phyloP scores from a whole-genome alignment of 2,113 vertebrate species.

The Salvator merianae region DNA sequence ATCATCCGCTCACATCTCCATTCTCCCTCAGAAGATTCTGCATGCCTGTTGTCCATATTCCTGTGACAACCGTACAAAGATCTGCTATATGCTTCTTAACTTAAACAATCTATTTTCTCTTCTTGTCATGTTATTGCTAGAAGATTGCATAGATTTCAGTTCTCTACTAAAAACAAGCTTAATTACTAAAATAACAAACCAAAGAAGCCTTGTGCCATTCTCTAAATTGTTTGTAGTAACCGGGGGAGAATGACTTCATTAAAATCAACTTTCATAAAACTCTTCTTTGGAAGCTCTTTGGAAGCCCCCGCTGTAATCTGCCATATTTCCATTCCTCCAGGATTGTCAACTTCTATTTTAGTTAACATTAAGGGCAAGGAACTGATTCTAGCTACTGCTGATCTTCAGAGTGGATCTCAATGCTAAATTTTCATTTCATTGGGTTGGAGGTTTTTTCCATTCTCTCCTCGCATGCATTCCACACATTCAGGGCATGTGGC shows the following conservation, averaged over 20 bases:
- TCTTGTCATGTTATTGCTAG: neutral
- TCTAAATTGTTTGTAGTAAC: neutral
- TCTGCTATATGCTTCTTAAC: neutral
- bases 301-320: constrained; percentile 4
- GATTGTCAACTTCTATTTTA: neutral
- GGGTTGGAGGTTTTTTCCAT: no score
- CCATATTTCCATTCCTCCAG: neutral
- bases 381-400: neutral
- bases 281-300: neutral
- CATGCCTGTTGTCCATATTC: neutral
- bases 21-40: neutral
- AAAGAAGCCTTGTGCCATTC: neutral
- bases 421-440: constrained; percentile 16
- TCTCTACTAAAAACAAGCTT: neutral
- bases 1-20: neutral
- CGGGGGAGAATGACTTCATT: neutral
- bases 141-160: neutral
- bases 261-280: neutral
- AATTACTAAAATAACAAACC: neutral
- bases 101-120: neutral
- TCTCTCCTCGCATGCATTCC: neutral
- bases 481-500: neutral
- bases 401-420: neutral
- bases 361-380: neutral
- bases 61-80: neutral